Percentiles rank a stretch among this genome's conserved stretches.
Evolutionary conservation across 2,113 vertebrate genomes (phyloP).

Genomic region (Spea multiplicata): DNA sequence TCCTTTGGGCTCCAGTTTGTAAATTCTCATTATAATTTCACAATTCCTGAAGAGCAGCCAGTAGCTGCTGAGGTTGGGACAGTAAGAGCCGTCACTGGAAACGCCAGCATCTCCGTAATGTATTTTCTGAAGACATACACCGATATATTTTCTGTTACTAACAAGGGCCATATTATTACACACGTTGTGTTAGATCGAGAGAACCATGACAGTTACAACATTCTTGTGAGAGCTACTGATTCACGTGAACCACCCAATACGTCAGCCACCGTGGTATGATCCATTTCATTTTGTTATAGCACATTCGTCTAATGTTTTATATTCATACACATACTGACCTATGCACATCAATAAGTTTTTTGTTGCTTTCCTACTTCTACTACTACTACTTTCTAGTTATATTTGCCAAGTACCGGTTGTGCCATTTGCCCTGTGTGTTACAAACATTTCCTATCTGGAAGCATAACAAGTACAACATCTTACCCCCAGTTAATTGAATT

Average conservation of each 20-base stretch:
- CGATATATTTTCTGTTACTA: constrained; percentile 63
- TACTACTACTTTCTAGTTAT: too few species aligned
- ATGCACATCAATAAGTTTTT: too few species aligned
- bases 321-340: too few species aligned
- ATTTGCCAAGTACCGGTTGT: too few species aligned
- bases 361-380: too few species aligned
- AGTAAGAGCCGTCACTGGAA: constrained; percentile 62
- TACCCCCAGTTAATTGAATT: too few species aligned
- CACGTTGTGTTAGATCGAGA: constrained; percentile 62
- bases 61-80: constrained; percentile 55
- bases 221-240: constrained; percentile 69
- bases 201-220: constrained; percentile 60
- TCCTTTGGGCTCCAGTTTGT: constrained; percentile 60
- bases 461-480: too few species aligned
- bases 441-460: too few species aligned
- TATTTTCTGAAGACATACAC: constrained; percentile 64
- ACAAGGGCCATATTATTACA: constrained; percentile 58
- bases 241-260: constrained; percentile 61
- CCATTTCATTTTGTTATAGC: not conserved
- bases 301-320: too few species aligned
- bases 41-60: constrained; percentile 58
- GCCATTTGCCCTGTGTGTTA: too few species aligned
- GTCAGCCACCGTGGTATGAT: constrained; percentile 62
- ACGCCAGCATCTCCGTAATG: constrained; percentile 43
- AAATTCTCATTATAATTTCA: constrained; percentile 68